Base-by-base conservation (phyloP, 2,888 invertebrate genomes). In the Mystacides longicornis region DNA sequence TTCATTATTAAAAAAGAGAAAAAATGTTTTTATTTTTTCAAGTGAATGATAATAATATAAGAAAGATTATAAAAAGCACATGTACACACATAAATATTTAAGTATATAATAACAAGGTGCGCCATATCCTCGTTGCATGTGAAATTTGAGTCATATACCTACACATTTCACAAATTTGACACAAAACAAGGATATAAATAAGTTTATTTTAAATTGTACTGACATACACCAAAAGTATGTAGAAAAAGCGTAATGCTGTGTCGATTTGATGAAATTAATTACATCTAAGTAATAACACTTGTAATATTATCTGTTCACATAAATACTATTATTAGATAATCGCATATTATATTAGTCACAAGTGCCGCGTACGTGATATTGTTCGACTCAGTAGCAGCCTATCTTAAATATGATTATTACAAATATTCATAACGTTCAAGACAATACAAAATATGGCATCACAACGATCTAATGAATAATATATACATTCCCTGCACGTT, bases 401-500 rank as follows among this genome's bases (percentile, higher is more conserved):
- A 37, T 37, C 11, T 7, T 27, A 5, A 27, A 7, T 7, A 27
- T 27, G 11, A 27, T 27, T 27, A 27, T 27, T 37, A 37, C 16
- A 37, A 37, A n/a, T n/a, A n/a, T n/a, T n/a, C n/a, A n/a, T n/a
- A n/a, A n/a, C n/a, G 27, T 27, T 7, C 27, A n/a, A n/a, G 27
- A 11, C 16, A 37, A 37, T 45, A 21, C 21, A 45, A 48, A 52
- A 52, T 50, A 52, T 51, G 55, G 45, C 48, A 52, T 58, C 58
- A 58, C 58, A 55, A 58, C 58, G 49, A 49, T 50, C 55, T 55
- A 55, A 42, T 54, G 46, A 49, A 51, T 52, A 51, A 52, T 57
- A 57, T 51, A 52, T 58, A 55, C 55, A 27, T 49, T 58, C 58
- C 59, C 58, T 59, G 55, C 58, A 59, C 58, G 51, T 42, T 59